Base-by-base conservation (phyloP, 2,888 invertebrate species). In the Drosophila paramelanica region DNA sequence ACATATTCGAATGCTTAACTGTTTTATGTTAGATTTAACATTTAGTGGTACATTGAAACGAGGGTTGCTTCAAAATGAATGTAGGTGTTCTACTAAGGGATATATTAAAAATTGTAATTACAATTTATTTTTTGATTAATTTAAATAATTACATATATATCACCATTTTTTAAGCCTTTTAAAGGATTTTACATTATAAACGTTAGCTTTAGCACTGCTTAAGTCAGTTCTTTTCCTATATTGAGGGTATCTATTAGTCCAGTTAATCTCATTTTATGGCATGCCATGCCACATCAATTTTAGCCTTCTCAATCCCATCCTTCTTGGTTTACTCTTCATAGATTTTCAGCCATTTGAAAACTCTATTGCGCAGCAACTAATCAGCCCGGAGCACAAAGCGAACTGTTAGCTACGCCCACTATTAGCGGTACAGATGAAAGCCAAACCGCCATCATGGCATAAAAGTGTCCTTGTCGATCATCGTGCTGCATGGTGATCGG, bases 381-480 rank as follows among this genome's bases (percentile, higher is more conserved):
- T 36, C 53, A 70, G 58, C 39, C 36, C 31, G 0, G 46, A 33
- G 43, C 46, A 41, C 17, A 58, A 58, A 41, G 27, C 55, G 58
- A 67, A 52, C 74, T 72, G 67, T 72, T 77, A 66, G 81, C 42
- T 53, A 76, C 69, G 67, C 82, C 71, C 67, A 58, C 55, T n/a
- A 39, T 10, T 55, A 27, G 67, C 84, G 88, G 84, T 56, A 46
- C 42, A 87, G 85, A 87, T 85, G 60, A 89, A 85, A 85, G 75
- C 23, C 47, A 52, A 52, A 13, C 39, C 11, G 36, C 27, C 17
- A 81, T 66, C 81, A 78, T 65, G 64, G 62, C 55, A 36, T 20
- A 60, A 81, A 83, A 89, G 73, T 85, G 85, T 85, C 89, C 89
- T 85, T 85, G 89, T 77, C 72, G 77, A 87, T 84, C 87, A 88